Evolutionary conservation across 2,888 invertebrate genomes (phyloP).

Genomic region (Amphipoea lucens): DNA sequence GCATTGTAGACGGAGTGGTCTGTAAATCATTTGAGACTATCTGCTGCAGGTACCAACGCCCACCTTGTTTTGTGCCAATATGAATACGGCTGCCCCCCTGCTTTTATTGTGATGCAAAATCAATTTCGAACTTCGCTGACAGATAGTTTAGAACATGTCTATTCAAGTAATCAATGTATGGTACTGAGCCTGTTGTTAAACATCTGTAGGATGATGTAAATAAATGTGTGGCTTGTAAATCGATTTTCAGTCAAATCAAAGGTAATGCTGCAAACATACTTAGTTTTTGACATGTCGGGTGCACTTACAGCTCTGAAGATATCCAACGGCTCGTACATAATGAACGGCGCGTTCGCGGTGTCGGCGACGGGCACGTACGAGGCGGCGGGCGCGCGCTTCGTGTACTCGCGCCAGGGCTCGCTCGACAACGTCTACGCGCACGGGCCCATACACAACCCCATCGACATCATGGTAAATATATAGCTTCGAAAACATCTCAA

Average conservation of each 20-base stretch:
- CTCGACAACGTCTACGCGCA: conserved; percentile 94
- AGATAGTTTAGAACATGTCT: conserved; percentile 68
- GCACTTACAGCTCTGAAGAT: conserved; percentile 93
- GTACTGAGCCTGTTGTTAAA: conserved; percentile 45
- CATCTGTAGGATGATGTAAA: conserved; percentile 42
- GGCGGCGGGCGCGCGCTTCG: conserved; percentile 94
- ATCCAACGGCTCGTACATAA: conserved; percentile 93
- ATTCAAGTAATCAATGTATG: conserved; percentile 67
- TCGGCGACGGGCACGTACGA: conserved; percentile 94
- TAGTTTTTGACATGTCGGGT: conserved; percentile 55
- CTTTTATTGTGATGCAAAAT: conserved; percentile 73
- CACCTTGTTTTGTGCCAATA: conserved; percentile 76
- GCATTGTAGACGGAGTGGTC: conserved; percentile 69
- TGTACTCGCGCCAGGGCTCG: conserved; percentile 93
- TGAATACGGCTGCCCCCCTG: conserved; percentile 74
- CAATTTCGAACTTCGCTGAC: conserved; percentile 72
- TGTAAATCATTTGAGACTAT: conserved; percentile 79
- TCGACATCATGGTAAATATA: conserved; percentile 94
- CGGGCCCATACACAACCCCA: conserved; percentile 94
- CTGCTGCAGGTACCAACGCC: conserved; percentile 75
- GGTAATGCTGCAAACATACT: conserved; percentile 29
- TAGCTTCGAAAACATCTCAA: conserved; percentile 9
- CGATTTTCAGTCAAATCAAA: conserved; percentile 40
- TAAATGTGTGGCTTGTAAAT: conserved; percentile 42
- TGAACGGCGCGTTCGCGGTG: conserved; percentile 95